phyloP scores from a whole-genome alignment of 1,140 invertebrate species.

The Mizuhopecten yessoensis region DNA sequence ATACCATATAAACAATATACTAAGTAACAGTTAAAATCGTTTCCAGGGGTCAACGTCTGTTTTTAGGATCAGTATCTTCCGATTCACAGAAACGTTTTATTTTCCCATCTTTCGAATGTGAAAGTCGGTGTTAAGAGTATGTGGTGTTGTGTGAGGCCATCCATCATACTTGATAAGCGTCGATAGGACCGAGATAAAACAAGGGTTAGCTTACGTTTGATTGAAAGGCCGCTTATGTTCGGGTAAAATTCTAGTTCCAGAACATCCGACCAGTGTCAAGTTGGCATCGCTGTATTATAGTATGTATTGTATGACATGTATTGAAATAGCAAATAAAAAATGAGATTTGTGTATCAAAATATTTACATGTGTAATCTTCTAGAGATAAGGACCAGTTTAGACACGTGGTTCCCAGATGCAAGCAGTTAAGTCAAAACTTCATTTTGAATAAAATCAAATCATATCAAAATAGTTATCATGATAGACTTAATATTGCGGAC shows the following conservation, averaged over 20 bases:
- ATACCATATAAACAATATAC: too few species aligned
- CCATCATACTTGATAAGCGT: conserved; percentile 32
- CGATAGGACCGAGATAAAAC: conserved; percentile 32
- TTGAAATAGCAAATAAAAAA: neutral
- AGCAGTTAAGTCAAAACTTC: too few species aligned
- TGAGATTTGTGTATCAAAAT: neutral
- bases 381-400: neutral
- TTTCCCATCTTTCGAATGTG: conserved; percentile 8
- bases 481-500: too few species aligned
- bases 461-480: too few species aligned
- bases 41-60: neutral
- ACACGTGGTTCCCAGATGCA: neutral
- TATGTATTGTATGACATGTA: neutral
- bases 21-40: neutral
- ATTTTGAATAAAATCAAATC: too few species aligned
- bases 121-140: neutral
- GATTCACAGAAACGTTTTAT: neutral
- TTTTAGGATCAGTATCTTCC: neutral
- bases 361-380: neutral
- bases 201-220: conserved; percentile 16
- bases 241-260: neutral
- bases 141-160: conserved; percentile 9
- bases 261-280: conserved; percentile 24
- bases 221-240: conserved; percentile 30
- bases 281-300: neutral